phyloP scores from a whole-genome alignment of 2,113 vertebrate genomes.

The Hemibagrus wyckioides region DNA sequence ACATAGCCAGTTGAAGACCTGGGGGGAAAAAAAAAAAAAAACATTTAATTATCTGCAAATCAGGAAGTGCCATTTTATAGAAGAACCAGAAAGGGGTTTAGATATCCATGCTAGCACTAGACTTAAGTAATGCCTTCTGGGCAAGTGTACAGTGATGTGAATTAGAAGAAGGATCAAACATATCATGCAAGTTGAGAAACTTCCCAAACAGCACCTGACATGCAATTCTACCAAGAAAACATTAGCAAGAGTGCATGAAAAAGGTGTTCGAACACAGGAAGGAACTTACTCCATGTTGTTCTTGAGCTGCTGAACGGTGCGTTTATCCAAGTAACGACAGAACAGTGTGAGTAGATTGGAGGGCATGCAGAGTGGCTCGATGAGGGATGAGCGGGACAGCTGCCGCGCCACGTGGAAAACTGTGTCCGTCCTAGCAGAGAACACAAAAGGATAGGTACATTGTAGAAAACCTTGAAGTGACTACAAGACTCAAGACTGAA shows the following conservation, averaged over 20 bases:
- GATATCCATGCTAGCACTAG: not conserved
- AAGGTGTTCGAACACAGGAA: not conserved
- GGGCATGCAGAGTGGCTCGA: constrained; percentile 87
- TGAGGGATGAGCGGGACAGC: constrained; percentile 81
- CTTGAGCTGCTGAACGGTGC: constrained; percentile 83
- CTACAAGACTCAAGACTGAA: not conserved
- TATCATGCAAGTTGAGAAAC: not conserved
- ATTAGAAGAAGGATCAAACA: not conserved
- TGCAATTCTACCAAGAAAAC: not conserved
- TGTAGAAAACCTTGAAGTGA: not conserved
- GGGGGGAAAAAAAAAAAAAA: no score
- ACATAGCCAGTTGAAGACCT: constrained; percentile 72
- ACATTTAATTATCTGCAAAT: no score
- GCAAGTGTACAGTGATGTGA: not conserved
- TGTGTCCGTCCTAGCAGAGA: constrained; percentile 77
- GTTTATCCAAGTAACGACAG: constrained; percentile 92
- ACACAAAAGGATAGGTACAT: not conserved
- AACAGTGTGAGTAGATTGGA: constrained; percentile 91
- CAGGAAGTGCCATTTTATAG: not conserved
- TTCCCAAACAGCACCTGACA: not conserved
- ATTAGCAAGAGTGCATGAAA: not conserved
- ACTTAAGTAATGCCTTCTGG: not conserved
- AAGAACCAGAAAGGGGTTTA: not conserved
- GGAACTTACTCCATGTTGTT: constrained; percentile 85
- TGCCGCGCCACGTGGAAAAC: constrained; percentile 88